Percentiles rank a stretch among this genome's conserved stretches.
Evolutionary conservation across 2,888 invertebrate genomes (phyloP).

Genomic region (Alsophila aescularia): DNA sequence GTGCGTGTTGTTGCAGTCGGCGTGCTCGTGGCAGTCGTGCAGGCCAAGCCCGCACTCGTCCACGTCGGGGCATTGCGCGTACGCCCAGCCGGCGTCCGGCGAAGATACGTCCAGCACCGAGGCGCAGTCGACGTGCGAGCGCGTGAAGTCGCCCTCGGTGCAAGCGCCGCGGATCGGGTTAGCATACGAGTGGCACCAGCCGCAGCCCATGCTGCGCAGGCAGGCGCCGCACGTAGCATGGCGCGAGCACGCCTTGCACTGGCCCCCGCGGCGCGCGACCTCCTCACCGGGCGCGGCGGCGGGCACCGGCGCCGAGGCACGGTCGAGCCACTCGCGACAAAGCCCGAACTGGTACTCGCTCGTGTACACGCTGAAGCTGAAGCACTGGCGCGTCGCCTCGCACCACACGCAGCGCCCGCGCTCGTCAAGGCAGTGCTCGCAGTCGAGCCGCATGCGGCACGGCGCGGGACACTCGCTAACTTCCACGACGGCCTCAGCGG

Average conservation of each 20-base stretch:
- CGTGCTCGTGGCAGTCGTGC: conserved; percentile 95
- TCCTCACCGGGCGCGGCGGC: conserved; percentile 48
- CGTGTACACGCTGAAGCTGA: conserved; percentile 97
- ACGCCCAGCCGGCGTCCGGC: conserved; percentile 93
- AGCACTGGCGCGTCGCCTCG: conserved; percentile 95
- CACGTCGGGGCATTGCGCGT: conserved; percentile 96
- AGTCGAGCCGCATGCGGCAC: conserved; percentile 90
- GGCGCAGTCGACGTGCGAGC: conserved; percentile 89
- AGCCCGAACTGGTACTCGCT: conserved; percentile 97
- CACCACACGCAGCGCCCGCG: conserved; percentile 98
- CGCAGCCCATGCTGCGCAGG: conserved; percentile 93
- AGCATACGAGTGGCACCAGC: conserved; percentile 95
- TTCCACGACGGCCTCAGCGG: conserved; percentile 86
- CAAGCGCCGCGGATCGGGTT: conserved; percentile 95
- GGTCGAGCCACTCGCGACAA: conserved; percentile 97
- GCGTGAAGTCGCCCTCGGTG: conserved; percentile 93
- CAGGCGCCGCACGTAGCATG: conserved; percentile 92
- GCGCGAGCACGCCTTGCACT: conserved; percentile 92
- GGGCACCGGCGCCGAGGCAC: conserved; percentile 82
- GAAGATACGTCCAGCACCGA: conserved; percentile 86
- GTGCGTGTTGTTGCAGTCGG: conserved; percentile 96
- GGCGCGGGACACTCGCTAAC: conserved; percentile 90
- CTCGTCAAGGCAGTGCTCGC: conserved; percentile 93
- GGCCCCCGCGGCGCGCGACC: conserved; percentile 78
- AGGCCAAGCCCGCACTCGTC: conserved; percentile 95